Base-by-base conservation (phyloP, 2,888 invertebrate species). In the Melanophora roralis region DNA sequence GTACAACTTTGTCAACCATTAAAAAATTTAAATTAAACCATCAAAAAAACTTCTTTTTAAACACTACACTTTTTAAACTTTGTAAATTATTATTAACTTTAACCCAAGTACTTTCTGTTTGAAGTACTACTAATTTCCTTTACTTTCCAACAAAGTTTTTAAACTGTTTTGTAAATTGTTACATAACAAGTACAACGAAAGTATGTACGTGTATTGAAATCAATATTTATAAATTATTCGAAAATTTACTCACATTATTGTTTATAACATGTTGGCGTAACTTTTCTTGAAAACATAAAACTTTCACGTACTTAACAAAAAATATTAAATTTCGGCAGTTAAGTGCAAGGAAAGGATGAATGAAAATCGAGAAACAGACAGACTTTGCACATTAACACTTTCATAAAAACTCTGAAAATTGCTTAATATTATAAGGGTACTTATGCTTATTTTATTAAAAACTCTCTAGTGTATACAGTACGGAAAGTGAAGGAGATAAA, bases 351-450 rank as follows among this genome's bases (percentile, higher is more conserved):
- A 23, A 9, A 40, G 5, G 34, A 4, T 8, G 27, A 19, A 11
- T 7, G 8, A 32, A 1, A 0, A 51, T 43, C n/a, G 14, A 32
- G 14, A 59, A 45, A 21, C 47, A 68, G 34, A 51, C 68, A 74
- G 69, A 69, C 78, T 74, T 74, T 74, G 38, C 53, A 69, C 53
- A 78, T 78, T 78, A 78, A 78, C 78, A 74, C 78, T 74, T 78
- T 69, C 64, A 69, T 69, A 74, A 69, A 59, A 60, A 68, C 16
- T 69, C 43, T 51, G 51, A 53, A 74, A 67, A 74, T 59, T 78
- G 45, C 64, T 59, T 64, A 78, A 73, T 60, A 69, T 65, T 69
- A 69, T 69, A 65, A 69, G 69, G 69, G 59, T 53, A 65, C 78
- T 78, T 74, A 60, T 69, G 69, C 49, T 74, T 74, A 69, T 74